Evolutionary conservation across 2,888 invertebrate species (phyloP).

Genomic region (Scaptomyza flava): DNA sequence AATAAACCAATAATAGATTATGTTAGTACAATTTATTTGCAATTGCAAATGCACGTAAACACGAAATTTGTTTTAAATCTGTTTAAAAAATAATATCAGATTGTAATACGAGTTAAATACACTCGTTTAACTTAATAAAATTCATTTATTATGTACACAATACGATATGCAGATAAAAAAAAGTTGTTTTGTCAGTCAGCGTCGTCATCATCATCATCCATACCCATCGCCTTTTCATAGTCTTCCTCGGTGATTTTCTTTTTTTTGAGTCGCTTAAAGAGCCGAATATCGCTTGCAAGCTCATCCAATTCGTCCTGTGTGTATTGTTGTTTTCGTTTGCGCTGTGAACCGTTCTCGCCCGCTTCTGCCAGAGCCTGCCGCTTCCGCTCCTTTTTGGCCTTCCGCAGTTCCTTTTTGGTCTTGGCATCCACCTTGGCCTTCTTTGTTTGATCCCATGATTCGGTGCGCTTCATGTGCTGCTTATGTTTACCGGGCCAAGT

Average conservation of each 20-base stretch:
- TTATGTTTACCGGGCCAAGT: slow-evolving; percentile 88
- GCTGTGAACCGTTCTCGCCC: slow-evolving; percentile 76
- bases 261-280: slow-evolving; percentile 94
- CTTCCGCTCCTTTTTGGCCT: slow-evolving; percentile 83
- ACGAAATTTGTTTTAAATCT: slow-evolving; percentile 1
- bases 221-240: slow-evolving; percentile 88
- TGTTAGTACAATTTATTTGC: slow-evolving; percentile 12
- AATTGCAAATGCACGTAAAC: slow-evolving; percentile 20
- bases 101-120: too few species aligned
- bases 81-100: too few species aligned
- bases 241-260: slow-evolving; percentile 90
- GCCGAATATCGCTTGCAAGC: slow-evolving; percentile 91
- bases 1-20: slow-evolving; percentile 48
- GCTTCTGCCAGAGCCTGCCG: slow-evolving; percentile 72
- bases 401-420: slow-evolving; percentile 86
- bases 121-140: not conserved
- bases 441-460: slow-evolving; percentile 92
- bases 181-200: slow-evolving; percentile 11
- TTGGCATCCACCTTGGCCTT: slow-evolving; percentile 86
- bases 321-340: slow-evolving; percentile 86
- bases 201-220: slow-evolving; percentile 66
- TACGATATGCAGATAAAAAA: slow-evolving; percentile 36
- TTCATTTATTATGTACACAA: slow-evolving; percentile 24
- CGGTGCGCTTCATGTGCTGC: slow-evolving; percentile 85
- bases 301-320: slow-evolving; percentile 91